Conservation (phyloP, 2,888 invertebrate genomes). For the Mythimna lalbum region DNA sequence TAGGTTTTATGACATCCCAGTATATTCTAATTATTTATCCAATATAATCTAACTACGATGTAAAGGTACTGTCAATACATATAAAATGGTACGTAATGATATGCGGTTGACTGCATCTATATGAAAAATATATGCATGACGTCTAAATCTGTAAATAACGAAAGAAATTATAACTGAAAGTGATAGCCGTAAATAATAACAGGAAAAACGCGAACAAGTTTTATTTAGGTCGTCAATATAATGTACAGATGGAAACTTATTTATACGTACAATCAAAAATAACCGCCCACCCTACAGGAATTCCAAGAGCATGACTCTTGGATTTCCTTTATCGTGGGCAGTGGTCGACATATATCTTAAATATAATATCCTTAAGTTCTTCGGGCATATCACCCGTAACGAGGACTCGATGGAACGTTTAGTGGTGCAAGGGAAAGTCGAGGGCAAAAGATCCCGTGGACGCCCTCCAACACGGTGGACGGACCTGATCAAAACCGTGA, state of each 20-base stretch:
- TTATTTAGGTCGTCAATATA: not conserved
- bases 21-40: not conserved
- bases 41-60: not conserved
- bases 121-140: not conserved
- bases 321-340: not conserved
- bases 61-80: not conserved
- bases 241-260: not conserved
- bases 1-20: not conserved
- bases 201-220: not conserved
- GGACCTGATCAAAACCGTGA: too few relatives aligned
- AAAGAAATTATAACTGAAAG: conserved; percentile 6
- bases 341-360: not conserved
- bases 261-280: conserved; percentile 12
- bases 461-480: too few relatives aligned
- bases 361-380: too few relatives aligned
- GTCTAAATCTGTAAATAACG: conserved; percentile 6
- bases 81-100: not conserved
- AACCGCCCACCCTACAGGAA: too few relatives aligned
- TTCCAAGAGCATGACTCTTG: not conserved
- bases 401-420: too few relatives aligned
- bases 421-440: too few relatives aligned
- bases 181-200: conserved; percentile 5
- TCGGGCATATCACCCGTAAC: too few relatives aligned
- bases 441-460: too few relatives aligned
- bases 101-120: not conserved